Conservation (phyloP, 2,888 invertebrate species). For the Drosophila longiperda region DNA sequence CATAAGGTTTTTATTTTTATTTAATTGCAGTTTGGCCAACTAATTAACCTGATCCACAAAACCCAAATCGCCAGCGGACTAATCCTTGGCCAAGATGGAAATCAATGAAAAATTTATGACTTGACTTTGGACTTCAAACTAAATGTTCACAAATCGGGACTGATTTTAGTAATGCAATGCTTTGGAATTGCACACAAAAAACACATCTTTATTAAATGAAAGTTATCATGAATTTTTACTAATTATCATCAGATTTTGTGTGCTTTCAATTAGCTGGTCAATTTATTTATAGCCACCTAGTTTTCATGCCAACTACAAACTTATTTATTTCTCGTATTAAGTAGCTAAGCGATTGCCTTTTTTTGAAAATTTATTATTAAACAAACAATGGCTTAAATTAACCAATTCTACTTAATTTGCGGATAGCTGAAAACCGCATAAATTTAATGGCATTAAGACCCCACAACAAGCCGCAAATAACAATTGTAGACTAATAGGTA, state of each 20-base stretch:
- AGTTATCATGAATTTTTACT: background rate
- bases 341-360: background rate
- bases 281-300: background rate
- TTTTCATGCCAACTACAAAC: background rate
- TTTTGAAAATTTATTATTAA: background rate
- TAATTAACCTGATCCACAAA: slow-evolving; percentile 75
- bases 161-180: slow-evolving; percentile 62
- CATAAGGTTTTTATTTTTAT: slow-evolving; percentile 59
- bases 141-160: slow-evolving; percentile 70
- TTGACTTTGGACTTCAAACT: slow-evolving; percentile 38
- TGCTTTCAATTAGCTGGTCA: background rate
- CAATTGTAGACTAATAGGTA: slow-evolving; percentile 7
- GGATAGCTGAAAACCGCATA: slow-evolving; percentile 41
- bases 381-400: slow-evolving; percentile 65
- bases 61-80: slow-evolving; percentile 29
- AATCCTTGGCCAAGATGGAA: slow-evolving; percentile 31
- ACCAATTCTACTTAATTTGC: slow-evolving; percentile 17
- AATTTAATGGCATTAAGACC: slow-evolving; percentile 38
- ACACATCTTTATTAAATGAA: background rate
- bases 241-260: background rate
- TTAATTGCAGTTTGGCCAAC: slow-evolving; percentile 61
- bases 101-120: slow-evolving; percentile 34
- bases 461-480: slow-evolving; percentile 41
- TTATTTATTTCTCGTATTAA: background rate
- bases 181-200: background rate